Base-by-base conservation (phyloP, 2,888 invertebrate genomes). In the Danaus chrysippus region DNA sequence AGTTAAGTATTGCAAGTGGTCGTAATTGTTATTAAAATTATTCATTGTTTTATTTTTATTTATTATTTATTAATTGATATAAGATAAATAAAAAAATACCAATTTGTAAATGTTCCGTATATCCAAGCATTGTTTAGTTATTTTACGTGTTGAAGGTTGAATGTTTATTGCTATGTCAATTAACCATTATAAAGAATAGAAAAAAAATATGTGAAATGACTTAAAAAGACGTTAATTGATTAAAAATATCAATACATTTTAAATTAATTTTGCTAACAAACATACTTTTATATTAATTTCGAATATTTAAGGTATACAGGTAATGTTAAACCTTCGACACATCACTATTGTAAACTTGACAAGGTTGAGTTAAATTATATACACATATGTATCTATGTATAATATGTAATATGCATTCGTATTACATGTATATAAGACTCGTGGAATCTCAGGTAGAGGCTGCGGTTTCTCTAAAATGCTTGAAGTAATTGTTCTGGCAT, bases 401-500 rank as follows among this genome's bases (percentile, higher is more conserved):
- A 34, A 57, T 41, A 43, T 19, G 59, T 66, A 66, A 64, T 62
- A 64, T 64, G 23, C 23, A 64, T 62, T 62, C 49, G 41, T 58
- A 61, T 66, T 59, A 61, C 61, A 54, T 64, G 59, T 60, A 42
- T 58, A 60, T 61, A 46, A 63, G 65, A 64, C 62, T 58, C 61
- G 41, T 59, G 59, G 64, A 68, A 68, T 66, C 71, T 74, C 69
- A 73, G 58, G 62, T 62, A 65, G 65, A 60, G 58, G 69, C 66
- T 87, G 89, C 71, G 88, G 89, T 89, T 86, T 75, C 78, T 82
- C 83, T 76, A 78, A 71, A 80, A 75, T 76, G 75, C 73, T 77
- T 73, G 72, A 73, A 74, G 81, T 87, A 87, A 90, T 90, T 81
- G 83, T 72, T 74, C 71, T 82, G 89, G 84, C 89, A 76, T 90